phyloP scores from a whole-genome alignment of 2,888 invertebrate genomes.

The Smittia aterrima region DNA sequence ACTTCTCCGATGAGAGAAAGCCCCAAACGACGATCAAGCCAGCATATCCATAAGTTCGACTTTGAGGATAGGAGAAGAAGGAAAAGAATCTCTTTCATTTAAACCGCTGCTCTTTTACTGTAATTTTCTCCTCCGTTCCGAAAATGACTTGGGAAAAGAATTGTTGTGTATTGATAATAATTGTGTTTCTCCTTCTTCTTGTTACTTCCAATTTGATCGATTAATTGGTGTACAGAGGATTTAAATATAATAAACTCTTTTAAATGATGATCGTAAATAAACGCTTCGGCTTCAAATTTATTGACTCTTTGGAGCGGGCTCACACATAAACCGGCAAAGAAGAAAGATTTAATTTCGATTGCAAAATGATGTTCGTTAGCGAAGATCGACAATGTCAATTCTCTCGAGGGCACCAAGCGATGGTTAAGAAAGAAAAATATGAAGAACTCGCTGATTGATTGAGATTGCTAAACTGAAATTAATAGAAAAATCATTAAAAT shows the following conservation, averaged over 20 bases:
- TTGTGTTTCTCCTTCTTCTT: constrained; percentile 19
- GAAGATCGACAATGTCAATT: too few species aligned
- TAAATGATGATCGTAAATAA: constrained; percentile 29
- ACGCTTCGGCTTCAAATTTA: background rate
- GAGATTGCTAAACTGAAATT: too few species aligned
- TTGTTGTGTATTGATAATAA: constrained; percentile 32
- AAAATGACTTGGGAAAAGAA: constrained; percentile 19
- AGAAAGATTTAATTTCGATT: background rate
- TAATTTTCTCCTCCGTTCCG: constrained; percentile 16
- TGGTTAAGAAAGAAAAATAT: too few species aligned
- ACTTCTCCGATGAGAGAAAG: background rate
- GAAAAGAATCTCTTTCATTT: background rate
- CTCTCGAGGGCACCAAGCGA: too few species aligned
- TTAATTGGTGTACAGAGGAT: constrained; percentile 15
- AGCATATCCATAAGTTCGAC: background rate
- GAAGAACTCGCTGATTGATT: too few species aligned
- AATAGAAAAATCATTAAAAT: too few species aligned
- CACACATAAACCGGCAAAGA: too few species aligned
- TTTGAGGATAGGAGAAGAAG: background rate
- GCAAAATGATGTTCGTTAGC: too few species aligned
- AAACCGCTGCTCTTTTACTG: constrained; percentile 8
- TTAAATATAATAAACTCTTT: constrained; percentile 3
- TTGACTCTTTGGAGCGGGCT: too few species aligned
- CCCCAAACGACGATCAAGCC: background rate
- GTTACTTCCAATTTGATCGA: constrained; percentile 34